Conservation (phyloP, 2,888 invertebrate genomes). For the Kryphioiulus occultus region DNA sequence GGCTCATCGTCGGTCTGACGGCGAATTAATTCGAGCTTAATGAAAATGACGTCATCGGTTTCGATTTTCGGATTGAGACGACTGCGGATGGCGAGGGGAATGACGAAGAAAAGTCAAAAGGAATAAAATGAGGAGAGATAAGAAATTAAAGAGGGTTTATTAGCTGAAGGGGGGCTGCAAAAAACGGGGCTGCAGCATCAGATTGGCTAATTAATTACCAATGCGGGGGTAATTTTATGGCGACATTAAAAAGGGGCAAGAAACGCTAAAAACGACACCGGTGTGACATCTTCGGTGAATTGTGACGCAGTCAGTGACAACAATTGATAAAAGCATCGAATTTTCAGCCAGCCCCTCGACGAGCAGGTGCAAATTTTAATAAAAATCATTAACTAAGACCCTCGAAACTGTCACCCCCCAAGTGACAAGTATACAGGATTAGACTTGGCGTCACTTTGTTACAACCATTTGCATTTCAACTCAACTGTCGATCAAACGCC, state of each 20-base stretch:
- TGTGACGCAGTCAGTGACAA: background rate
- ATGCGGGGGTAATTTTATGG: background rate
- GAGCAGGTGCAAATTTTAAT: background rate
- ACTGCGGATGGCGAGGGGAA: background rate
- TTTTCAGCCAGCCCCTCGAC: background rate
- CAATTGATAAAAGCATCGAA: background rate
- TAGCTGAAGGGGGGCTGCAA: background rate
- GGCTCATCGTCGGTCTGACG: background rate
- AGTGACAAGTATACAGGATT: conserved; percentile 9
- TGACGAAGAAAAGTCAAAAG: background rate
- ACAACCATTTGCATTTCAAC: background rate
- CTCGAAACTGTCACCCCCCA: background rate
- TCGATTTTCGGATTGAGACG: background rate
- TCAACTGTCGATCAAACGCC: background rate
- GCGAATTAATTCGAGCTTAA: background rate
- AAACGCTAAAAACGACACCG: background rate
- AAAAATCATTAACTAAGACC: conserved; percentile 17
- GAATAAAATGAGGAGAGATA: background rate
- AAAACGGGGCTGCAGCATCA: background rate
- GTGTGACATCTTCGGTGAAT: background rate
- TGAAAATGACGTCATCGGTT: background rate
- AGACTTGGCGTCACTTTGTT: background rate
- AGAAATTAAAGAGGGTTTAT: background rate
- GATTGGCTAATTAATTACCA: background rate
- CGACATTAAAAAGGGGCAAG: background rate